Evolutionary conservation across 2,113 vertebrate genomes (phyloP), one percentile per base, ranked within the genome.

Genomic region (Halcyon senegalensis): DNA sequence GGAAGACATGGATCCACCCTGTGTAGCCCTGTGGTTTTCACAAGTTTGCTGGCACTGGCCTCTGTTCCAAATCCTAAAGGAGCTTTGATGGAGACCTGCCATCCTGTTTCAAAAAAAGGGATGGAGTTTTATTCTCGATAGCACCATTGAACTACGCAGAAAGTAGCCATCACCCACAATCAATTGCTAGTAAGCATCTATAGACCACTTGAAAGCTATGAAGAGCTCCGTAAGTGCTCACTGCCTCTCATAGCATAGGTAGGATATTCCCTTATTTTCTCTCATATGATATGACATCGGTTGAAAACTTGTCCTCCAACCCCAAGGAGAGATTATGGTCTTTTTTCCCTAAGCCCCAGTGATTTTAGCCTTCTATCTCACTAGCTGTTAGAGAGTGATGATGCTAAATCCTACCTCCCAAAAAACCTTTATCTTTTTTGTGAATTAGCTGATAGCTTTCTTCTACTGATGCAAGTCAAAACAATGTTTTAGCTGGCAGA

Each of bases 401-500:
- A 66, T 68, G 73, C 74, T 76, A 92, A 91, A 70, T 73, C 74
- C 43, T 13, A 11, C 85, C 86, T 63, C 62, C 74, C 67, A 16
- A 64, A 92, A 94, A 93, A 58, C 86, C 87, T 95, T 89, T 89
- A 44, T 93, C 68, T 77, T 90, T 63, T 51, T 35, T 84, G 62
- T 82, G 94, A 94, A 96, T 89, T 91, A 90, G 59, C 94, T 94
- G 94, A 84, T 84, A 84, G 66, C 50, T 94, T 87, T 73, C 37
- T 91, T 84, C 74, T 90, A 93, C 58, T 78, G 86, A 92, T 73
- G 37, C 62, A 79, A 89, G 63, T 92, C 80, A 89, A 94, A 96
- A 72, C 86, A 93, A 56, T 79, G 74, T 82, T 95, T 93, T 91
- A 96, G 80, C 90, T 96, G 93, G 90, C 87, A 93, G 73, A 95